A percentile compares a stretch with the other conserved stretches of the same genome.
Conservation (phyloP, 2,888 invertebrate species). For the Lepidochrysops patricia region DNA sequence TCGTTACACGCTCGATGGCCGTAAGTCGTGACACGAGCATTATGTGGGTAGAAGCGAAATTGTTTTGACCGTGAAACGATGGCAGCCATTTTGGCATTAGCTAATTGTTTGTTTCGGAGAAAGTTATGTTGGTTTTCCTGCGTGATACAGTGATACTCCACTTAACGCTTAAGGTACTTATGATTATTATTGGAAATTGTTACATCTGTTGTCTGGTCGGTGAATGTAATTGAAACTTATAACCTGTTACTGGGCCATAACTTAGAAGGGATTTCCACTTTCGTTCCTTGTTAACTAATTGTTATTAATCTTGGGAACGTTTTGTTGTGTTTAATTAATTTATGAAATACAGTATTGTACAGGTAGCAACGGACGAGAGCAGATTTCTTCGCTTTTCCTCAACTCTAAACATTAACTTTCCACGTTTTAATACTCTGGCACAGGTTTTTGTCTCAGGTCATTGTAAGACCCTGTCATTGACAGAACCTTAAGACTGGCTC, state of each 20-base stretch:
- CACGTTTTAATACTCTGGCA: no score
- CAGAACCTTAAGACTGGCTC: no score
- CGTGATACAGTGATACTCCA: neutral
- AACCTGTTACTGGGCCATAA: neutral
- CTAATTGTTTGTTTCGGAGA: constrained; percentile 12
- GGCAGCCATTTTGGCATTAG: constrained; percentile 25
- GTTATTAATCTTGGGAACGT: neutral
- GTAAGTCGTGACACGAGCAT: constrained; percentile 39
- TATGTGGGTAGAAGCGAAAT: constrained; percentile 40
- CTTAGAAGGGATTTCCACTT: neutral
- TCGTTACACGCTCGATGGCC: no score
- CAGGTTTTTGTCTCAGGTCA: no score
- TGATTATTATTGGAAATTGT: neutral
- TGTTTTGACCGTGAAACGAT: constrained; percentile 50
- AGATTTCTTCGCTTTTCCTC: no score
- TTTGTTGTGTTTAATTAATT: constrained; percentile 21
- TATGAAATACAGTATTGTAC: neutral
- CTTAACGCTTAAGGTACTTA: neutral
- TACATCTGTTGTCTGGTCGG: neutral
- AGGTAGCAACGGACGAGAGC: no score
- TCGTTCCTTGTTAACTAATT: neutral
- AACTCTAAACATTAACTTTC: no score
- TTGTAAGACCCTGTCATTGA: no score
- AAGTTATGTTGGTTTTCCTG: neutral
- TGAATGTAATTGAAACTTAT: neutral